Conservation (phyloP, 2,888 invertebrate species). For the Stictocephala bisonia region DNA sequence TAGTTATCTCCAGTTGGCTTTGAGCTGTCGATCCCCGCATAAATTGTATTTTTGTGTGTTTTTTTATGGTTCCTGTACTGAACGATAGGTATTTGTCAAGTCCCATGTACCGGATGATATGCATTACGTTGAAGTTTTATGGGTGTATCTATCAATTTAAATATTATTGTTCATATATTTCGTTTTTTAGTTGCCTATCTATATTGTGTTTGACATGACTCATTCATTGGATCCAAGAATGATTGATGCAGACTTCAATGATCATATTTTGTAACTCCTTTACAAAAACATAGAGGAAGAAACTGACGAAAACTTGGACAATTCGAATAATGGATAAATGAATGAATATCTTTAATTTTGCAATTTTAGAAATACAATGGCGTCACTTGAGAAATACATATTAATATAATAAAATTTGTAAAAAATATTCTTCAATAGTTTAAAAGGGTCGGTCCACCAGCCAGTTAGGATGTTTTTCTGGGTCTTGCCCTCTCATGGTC, state of each 20-base stretch:
- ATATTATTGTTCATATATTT: too few relatives aligned
- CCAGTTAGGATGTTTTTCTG: too few relatives aligned
- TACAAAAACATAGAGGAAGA: neutral
- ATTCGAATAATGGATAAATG: neutral
- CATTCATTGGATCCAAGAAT: neutral
- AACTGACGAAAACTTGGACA: neutral
- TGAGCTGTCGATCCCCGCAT: neutral
- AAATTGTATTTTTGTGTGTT: neutral
- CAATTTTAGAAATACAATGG: too few relatives aligned
- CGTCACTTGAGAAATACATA: too few relatives aligned
- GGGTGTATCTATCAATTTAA: neutral
- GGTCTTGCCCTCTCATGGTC: too few relatives aligned
- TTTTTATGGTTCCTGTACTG: neutral
- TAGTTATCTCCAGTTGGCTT: neutral
- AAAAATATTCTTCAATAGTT: too few relatives aligned
- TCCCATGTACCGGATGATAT: neutral
- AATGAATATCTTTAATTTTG: too few relatives aligned
- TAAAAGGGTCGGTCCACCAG: too few relatives aligned
- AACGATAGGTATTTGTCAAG: too few relatives aligned
- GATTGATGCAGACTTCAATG: neutral
- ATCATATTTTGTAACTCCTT: neutral
- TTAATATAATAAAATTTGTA: too few relatives aligned
- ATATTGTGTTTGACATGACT: constrained; percentile 3
- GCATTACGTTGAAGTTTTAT: neutral
- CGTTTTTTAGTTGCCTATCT: neutral